These are phyloP conservation scores for Aegithalos caudatus DNA, from an alignment of 2,113 vertebrate species.

Conservation along the genomic window DNA sequence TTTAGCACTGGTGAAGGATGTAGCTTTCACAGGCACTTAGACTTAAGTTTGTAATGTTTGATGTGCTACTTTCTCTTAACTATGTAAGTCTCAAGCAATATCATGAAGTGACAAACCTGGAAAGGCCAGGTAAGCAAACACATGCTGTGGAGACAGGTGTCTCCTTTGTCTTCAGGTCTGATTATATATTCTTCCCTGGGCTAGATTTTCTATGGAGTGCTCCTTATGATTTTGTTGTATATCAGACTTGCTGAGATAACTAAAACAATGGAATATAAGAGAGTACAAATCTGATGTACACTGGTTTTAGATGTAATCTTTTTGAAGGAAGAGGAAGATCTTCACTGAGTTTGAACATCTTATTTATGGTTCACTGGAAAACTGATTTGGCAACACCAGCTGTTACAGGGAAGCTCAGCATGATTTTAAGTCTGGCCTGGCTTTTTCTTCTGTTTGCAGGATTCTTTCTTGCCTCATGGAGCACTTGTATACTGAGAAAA, in stretches of 20 bases:
- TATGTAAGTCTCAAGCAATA: accelerated
- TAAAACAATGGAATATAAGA: background rate
- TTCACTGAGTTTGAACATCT: background rate
- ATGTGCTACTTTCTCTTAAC: background rate
- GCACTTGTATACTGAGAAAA: conserved; percentile 96
- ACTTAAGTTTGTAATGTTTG: background rate
- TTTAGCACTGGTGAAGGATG: background rate
- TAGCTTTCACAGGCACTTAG: background rate
- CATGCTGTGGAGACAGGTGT: background rate
- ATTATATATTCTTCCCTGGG: background rate
- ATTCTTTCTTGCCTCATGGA: conserved; percentile 98
- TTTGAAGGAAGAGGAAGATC: background rate
- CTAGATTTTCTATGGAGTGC: background rate
- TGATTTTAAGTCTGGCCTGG: background rate
- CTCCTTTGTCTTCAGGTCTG: background rate
- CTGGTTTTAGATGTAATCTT: background rate
- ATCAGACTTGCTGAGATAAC: background rate
- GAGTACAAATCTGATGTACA: background rate
- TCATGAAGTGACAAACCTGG: background rate
- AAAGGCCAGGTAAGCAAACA: background rate
- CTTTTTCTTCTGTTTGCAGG: conserved; percentile 68
- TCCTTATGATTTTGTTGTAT: background rate
- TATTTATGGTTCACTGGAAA: background rate
- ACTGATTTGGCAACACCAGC: background rate
- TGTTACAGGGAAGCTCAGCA: background rate